These are phyloP conservation scores for Heliornis fulica DNA, from an alignment of 2,113 vertebrate species.

Conservation along the genomic window DNA sequence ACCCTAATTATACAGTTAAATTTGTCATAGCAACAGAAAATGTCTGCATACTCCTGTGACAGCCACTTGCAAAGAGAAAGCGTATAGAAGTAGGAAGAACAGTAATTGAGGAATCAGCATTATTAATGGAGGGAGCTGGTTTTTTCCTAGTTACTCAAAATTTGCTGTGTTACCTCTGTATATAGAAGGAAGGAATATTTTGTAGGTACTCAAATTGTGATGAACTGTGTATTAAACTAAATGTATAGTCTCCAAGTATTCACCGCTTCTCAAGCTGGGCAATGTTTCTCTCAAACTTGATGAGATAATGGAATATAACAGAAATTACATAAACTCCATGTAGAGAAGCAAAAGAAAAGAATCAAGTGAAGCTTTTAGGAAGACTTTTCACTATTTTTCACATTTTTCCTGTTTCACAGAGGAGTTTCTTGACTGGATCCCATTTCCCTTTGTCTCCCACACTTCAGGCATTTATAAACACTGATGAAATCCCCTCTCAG, in stretches of 20 bases:
- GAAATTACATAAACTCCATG: background rate
- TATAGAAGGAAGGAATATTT: background rate
- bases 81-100: fast-evolving
- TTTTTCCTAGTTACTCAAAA: background rate
- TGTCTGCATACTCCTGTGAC: background rate
- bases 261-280: background rate
- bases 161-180: background rate
- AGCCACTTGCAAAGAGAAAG: background rate
- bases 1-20: background rate
- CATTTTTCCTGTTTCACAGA: background rate
- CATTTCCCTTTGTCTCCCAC: too few species aligned
- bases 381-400: background rate
- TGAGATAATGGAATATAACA: background rate
- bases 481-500: too few species aligned
- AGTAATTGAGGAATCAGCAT: too few species aligned
- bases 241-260: background rate
- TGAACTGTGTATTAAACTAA: background rate
- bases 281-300: background rate
- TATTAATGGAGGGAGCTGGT: background rate
- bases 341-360: too few species aligned
- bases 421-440: background rate
- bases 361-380: background rate
- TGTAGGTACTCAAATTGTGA: background rate
- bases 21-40: background rate
- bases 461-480: too few species aligned